Conservation (phyloP, 2,797 vertebrate species). For the Pangasius sanitwongsei region DNA sequence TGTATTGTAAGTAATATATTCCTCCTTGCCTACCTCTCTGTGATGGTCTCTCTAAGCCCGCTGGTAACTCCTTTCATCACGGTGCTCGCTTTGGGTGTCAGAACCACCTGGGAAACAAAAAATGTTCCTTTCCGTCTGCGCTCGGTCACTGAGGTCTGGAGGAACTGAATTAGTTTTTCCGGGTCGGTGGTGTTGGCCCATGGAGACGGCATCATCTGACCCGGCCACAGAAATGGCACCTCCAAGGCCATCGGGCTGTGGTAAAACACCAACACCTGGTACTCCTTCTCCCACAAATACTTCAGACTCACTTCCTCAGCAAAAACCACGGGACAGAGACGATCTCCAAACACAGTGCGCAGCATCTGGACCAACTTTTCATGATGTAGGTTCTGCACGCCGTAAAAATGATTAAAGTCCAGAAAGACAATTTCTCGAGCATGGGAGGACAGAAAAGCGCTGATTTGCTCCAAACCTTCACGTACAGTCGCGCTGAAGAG, state of each 20-base stretch:
- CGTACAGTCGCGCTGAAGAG: conserved; percentile 96
- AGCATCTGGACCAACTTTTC: conserved; percentile 97
- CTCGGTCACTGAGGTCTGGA: conserved; percentile 91
- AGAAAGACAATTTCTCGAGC: conserved; percentile 91
- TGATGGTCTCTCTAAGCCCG: conserved; percentile 97
- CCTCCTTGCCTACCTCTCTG: conserved; percentile 82
- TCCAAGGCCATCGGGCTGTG: conserved; percentile 95
- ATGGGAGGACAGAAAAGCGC: conserved; percentile 85
- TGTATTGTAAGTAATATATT: background rate
- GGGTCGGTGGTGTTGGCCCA: conserved; percentile 98
- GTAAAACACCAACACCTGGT: conserved; percentile 95
- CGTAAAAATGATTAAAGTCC: conserved; percentile 99
- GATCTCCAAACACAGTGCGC: conserved; percentile 89
- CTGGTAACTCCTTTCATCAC: conserved; percentile 96
- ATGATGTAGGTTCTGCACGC: conserved; percentile 96
- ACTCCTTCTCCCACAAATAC: conserved; percentile 96
- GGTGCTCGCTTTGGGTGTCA: conserved; percentile 96
- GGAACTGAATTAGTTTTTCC: conserved; percentile 95
- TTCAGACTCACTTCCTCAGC: conserved; percentile 95
- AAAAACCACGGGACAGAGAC: conserved; percentile 94
- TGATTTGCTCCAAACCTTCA: conserved; percentile 95
- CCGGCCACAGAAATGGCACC: conserved; percentile 95
- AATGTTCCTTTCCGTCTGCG: conserved; percentile 96
- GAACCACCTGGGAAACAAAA: conserved; percentile 96
- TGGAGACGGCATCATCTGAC: conserved; percentile 98